These are phyloP conservation scores for Hyla sarda DNA, from an alignment of 2,113 vertebrate species.

Conservation along the genomic window DNA sequence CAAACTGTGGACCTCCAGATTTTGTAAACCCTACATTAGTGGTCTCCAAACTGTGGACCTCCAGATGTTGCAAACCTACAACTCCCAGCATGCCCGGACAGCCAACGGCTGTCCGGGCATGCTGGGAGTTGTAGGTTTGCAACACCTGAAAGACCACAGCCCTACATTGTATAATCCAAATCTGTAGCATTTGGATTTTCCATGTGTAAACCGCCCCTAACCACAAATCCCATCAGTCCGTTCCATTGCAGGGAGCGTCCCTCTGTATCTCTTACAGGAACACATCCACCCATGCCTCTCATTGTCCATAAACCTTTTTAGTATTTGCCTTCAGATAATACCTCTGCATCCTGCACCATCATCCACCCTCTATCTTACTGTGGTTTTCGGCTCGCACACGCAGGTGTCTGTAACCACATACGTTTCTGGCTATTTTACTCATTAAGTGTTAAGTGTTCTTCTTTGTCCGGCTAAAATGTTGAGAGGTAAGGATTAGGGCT, in stretches of 20 bases:
- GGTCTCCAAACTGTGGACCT: too few species aligned
- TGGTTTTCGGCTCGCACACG: neutral
- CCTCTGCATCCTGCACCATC: neutral
- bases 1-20: too few species aligned
- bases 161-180: too few species aligned
- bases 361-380: neutral
- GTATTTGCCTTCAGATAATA: neutral
- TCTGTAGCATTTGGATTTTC: too few species aligned
- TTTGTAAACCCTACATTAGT: too few species aligned
- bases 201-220: too few species aligned
- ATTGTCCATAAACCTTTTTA: neutral
- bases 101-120: too few species aligned
- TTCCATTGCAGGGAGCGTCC: too few species aligned
- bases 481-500: neutral
- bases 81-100: too few species aligned
- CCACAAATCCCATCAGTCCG: neutral
- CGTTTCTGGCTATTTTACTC: neutral
- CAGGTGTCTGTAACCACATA: constrained; percentile 11
- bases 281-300: neutral
- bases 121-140: too few species aligned
- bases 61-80: too few species aligned
- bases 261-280: neutral
- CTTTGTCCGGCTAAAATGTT: neutral
- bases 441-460: neutral
- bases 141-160: too few species aligned